Conservation (phyloP, 2,888 invertebrate species). For the Dastarcus helophoroides region DNA sequence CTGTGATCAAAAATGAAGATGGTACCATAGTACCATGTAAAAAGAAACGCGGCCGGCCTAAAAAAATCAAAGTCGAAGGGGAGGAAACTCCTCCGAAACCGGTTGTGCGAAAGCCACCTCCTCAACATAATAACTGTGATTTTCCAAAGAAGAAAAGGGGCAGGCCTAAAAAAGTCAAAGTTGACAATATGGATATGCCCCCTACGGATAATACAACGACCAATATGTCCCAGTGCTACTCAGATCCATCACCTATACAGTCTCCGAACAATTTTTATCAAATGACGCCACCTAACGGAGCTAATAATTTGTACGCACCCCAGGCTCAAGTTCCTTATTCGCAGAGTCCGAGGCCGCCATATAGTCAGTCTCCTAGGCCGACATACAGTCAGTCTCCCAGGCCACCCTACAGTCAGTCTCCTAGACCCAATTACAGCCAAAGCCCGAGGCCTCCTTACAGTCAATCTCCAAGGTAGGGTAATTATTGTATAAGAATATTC, state of each 20-base stretch:
- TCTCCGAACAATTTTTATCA: conserved; percentile 40
- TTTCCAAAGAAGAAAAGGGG: conserved; percentile 81
- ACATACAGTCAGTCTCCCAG: conserved; percentile 32
- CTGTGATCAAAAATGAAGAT: conserved; percentile 46
- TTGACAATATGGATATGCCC: conserved; percentile 46
- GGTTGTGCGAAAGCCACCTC: conserved; percentile 39
- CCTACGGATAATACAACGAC: conserved; percentile 35
- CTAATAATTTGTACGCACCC: conserved; percentile 31
- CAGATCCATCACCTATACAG: conserved; percentile 40
- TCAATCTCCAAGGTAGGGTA: conserved; percentile 17
- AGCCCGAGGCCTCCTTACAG: conserved; percentile 27
- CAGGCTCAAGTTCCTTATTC: conserved; percentile 24
- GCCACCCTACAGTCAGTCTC: conserved; percentile 28
- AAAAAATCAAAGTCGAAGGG: conserved; percentile 66
- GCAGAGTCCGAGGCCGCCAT: conserved; percentile 23
- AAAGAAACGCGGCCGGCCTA: conserved; percentile 83
- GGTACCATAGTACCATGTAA: conserved; percentile 60
- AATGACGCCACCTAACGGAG: conserved; percentile 35
- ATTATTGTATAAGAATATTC: no score
- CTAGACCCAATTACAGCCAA: conserved; percentile 26
- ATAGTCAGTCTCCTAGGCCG: conserved; percentile 21
- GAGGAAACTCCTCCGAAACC: conserved; percentile 48
- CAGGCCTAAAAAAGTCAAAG: conserved; percentile 74
- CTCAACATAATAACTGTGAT: conserved; percentile 39
- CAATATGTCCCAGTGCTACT: conserved; percentile 39